Conservation (phyloP, 2,797 vertebrate species). For the Echeneis naucrates region DNA sequence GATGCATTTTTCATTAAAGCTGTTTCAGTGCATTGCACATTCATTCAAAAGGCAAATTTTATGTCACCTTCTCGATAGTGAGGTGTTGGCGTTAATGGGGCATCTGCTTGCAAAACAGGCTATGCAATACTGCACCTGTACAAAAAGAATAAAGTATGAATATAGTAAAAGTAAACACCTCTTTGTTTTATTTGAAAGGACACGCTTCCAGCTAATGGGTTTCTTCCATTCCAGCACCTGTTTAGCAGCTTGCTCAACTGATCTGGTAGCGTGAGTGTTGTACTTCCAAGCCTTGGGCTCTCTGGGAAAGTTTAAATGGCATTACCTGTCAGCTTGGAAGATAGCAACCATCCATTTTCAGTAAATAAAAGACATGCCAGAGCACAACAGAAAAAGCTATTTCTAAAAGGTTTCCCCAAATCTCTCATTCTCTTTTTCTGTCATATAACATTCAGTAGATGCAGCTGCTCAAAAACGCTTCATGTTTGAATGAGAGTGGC, state of each 20-base stretch:
- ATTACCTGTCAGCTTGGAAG: constrained; percentile 68
- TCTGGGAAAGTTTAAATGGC: constrained; percentile 63
- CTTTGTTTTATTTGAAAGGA: neutral
- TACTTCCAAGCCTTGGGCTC: constrained; percentile 54
- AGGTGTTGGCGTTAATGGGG: neutral
- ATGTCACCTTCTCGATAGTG: neutral
- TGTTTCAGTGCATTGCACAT: neutral
- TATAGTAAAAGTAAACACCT: constrained; percentile 10
- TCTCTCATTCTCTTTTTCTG: constrained; percentile 68
- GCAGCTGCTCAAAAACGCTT: constrained; percentile 58
- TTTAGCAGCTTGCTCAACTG: constrained; percentile 41
- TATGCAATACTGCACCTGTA: neutral
- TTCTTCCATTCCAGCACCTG: constrained; percentile 29
- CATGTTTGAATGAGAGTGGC: constrained; percentile 47
- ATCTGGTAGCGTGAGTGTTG: constrained; percentile 27
- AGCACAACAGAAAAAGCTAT: constrained; percentile 55
- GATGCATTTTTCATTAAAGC: neutral
- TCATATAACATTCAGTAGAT: constrained; percentile 56
- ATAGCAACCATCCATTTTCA: constrained; percentile 58
- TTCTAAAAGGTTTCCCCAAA: constrained; percentile 63
- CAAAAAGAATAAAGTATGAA: too few relatives aligned
- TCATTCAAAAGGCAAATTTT: neutral
- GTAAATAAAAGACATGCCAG: constrained; percentile 67
- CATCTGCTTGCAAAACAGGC: neutral
- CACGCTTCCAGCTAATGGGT: constrained; percentile 14